Evolutionary conservation across 2,113 vertebrate species (phyloP).

Genomic region (Argyrosomus japonicus): DNA sequence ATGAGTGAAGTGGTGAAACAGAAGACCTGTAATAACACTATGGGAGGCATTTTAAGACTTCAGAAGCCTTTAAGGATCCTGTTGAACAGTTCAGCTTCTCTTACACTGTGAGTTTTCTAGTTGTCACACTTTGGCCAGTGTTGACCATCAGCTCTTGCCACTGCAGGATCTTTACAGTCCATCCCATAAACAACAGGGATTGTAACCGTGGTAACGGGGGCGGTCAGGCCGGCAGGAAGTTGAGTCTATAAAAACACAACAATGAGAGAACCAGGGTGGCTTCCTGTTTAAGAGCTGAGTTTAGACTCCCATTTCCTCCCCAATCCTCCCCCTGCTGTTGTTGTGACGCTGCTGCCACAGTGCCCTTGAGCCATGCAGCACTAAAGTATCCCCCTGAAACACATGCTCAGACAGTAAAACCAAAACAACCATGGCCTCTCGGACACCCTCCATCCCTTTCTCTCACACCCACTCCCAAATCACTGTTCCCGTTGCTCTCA

Average conservation of each 20-base stretch:
- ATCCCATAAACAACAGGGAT: conserved; percentile 68
- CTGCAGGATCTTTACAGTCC: conserved; percentile 44
- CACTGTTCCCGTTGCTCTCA: neutral
- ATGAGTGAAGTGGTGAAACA: neutral
- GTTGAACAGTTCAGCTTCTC: neutral
- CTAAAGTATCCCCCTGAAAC: neutral
- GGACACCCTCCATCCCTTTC: neutral
- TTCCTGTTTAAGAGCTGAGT: conserved; percentile 83
- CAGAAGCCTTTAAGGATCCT: neutral
- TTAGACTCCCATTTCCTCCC: conserved; percentile 80
- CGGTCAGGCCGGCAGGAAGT: conserved; percentile 74
- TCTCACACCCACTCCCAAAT: conserved; percentile 19
- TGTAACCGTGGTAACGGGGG: conserved; percentile 68
- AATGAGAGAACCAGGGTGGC: conserved; percentile 77
- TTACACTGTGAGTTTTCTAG: neutral
- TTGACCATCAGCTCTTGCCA: conserved; percentile 12
- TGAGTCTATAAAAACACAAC: conserved; percentile 83
- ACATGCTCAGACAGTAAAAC: neutral
- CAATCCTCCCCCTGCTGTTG: conserved; percentile 42
- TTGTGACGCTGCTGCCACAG: conserved; percentile 57
- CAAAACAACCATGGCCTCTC: neutral
- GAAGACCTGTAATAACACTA: neutral
- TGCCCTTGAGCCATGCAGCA: conserved; percentile 53
- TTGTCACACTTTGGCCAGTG: conserved; percentile 16
- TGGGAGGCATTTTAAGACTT: neutral